Evolutionary conservation across 2,888 invertebrate genomes (phyloP), one percentile per base, ranked within the genome.

Genomic region (Endotricha flammealis): DNA sequence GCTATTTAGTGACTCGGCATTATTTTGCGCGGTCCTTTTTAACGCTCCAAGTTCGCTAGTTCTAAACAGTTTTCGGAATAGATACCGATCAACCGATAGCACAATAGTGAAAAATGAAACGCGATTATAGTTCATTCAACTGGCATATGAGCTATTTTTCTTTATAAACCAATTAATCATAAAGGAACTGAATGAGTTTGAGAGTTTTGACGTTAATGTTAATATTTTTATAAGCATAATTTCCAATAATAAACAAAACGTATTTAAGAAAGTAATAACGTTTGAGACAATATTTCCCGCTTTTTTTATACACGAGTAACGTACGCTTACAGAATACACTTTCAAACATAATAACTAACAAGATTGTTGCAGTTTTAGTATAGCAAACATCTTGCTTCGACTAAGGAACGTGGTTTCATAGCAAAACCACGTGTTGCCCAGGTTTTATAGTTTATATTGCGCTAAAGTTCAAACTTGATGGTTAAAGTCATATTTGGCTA

Each of bases 1-100:
- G 32, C 32, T 33, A 25, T 33, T 33, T 33, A 49, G 55, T 71
- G 66, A 72, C 57, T 68, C 50, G 48, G 60, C 65, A 63, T 55
- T 53, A 58, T 65, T 65, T 44, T 46, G 48, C 62, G 50, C 54
- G 6, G 6, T 6, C 53, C 52, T 50, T 51, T 50, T 60, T 52
- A 60, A 52, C 42, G 49, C 47, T 48, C 49, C 44, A 52, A 56
- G 51, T 53, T 57, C 44, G 51, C 45, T 48, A 10, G 13, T 28
- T 10, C 29, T 12, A 35, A 28, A 35, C 34, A 29, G 29, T 22
- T 17, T 16, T 10, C 11, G 17, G 17, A 12, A 20, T 27, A 27
- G 33, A 33, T 10, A 14, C 16, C 17, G 10, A 24, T n/a, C n/a
- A n/a, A n/a, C n/a, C n/a, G n/a, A n/a, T n/a, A n/a, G n/a, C n/a